Conservation (phyloP, 2,888 invertebrate genomes). For the Stegophylla sp. region DNA sequence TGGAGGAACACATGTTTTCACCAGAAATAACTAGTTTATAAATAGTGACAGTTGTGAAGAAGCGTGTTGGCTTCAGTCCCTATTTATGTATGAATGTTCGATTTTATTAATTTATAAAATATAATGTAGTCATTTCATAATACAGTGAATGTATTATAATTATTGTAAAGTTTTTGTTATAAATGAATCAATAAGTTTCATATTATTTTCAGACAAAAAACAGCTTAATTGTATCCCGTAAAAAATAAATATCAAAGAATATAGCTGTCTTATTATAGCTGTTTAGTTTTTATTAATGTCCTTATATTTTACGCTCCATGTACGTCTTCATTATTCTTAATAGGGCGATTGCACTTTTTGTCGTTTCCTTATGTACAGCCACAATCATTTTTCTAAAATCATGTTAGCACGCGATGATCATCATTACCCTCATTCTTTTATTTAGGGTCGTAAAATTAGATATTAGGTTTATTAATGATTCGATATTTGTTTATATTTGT, state of each 20-base stretch:
- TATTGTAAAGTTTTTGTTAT: not conserved
- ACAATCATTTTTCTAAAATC: slow-evolving; percentile 9
- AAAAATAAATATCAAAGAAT: slow-evolving; percentile 8
- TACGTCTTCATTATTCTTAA: slow-evolving; percentile 33
- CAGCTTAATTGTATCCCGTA: not conserved
- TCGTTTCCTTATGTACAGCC: not conserved
- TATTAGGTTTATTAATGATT: not conserved
- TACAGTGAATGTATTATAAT: not conserved
- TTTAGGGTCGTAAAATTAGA: not conserved
- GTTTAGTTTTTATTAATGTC: slow-evolving; percentile 45
- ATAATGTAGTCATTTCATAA: slow-evolving; percentile 10
- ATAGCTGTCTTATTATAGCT: slow-evolving; percentile 7
- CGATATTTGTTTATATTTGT: not conserved
- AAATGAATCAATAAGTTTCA: not conserved
- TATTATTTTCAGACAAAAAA: not conserved
- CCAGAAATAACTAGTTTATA: slow-evolving; percentile 59
- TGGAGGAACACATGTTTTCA: slow-evolving; percentile 55
- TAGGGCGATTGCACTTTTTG: slow-evolving; percentile 19
- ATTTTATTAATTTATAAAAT: slow-evolving; percentile 47
- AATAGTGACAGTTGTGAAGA: slow-evolving; percentile 58
- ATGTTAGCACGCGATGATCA: slow-evolving; percentile 16
- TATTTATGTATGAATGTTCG: slow-evolving; percentile 44
- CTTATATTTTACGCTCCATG: slow-evolving; percentile 32
- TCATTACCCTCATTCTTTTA: not conserved
- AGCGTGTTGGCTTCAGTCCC: slow-evolving; percentile 54